These are phyloP conservation scores for Callyntrura sp. DNA, from an alignment of 2,888 invertebrate species.

Conservation along the genomic window DNA sequence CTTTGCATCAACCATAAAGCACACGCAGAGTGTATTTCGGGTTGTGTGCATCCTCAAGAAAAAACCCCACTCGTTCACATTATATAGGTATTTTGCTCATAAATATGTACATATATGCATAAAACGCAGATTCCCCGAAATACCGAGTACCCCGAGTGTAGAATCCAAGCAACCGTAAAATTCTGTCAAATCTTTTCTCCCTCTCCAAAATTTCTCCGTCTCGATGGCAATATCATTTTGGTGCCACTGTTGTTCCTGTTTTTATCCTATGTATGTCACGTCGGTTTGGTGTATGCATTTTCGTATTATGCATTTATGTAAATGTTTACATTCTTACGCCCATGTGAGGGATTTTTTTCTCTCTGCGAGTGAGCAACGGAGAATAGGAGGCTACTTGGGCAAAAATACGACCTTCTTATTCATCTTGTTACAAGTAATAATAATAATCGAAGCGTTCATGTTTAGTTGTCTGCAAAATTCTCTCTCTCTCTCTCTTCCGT, in stretches of 20 bases:
- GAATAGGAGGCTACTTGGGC: conserved; percentile 17
- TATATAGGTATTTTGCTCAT: background rate
- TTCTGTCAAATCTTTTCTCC: conserved; percentile 49
- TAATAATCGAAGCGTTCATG: conserved; percentile 55
- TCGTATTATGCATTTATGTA: conserved; percentile 30
- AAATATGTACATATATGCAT: background rate
- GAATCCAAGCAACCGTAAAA: conserved; percentile 51
- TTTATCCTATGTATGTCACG: conserved; percentile 54
- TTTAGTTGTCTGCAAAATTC: conserved; percentile 61
- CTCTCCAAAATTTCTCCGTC: background rate
- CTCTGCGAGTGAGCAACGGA: background rate
- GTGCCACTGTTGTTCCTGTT: too few species aligned
- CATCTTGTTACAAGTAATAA: conserved; percentile 54
- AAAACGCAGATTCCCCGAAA: conserved; percentile 11
- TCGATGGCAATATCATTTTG: too few species aligned
- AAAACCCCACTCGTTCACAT: background rate
- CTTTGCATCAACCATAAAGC: conserved; percentile 23
- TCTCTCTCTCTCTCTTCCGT: conserved; percentile 14
- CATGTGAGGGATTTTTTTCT: background rate
- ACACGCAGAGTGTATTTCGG: background rate
- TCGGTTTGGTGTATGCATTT: background rate
- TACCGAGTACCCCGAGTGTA: background rate
- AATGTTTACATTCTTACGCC: background rate
- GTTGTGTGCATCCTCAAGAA: background rate
- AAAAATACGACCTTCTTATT: conserved; percentile 40